Evolutionary conservation across 1,140 invertebrate genomes (phyloP), one percentile per base, ranked within the genome.

Genomic region (Olivierus martensii): DNA sequence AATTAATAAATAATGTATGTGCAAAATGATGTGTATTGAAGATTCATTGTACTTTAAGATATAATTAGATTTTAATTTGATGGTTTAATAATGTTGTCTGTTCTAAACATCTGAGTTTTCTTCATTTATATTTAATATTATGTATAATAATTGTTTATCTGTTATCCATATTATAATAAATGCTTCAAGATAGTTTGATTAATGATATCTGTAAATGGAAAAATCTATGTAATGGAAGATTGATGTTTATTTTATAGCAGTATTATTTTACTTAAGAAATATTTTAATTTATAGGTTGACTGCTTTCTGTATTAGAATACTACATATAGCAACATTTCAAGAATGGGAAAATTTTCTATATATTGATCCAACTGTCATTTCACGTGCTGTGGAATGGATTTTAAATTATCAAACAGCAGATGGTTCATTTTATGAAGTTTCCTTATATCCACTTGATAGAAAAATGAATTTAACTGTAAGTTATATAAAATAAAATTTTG

Each of bases 261-360:
- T 1, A 7, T 19, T 47, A 47, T 47, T 28, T 47, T 47, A n/a
- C 2, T 2, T 49, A n/a, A 42, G n/a, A n/a, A n/a, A n/a, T 21
- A 6, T 43, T 46, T 5, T 41, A 37, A 6, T 7, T 53, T 49
- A 9, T 17, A 56, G 87, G 87, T 64, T 91, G 37, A 91, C 88
- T 0, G 81, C 87, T 1, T 91, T 84, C 65, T 86, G 83, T 63
- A 80, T 83, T 0, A 75, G 84, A 53, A 77, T 88, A 17, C 82
- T 93, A 65, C 83, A 89, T 64, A 86, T 90, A 62, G 86, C 87
- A 0, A 87, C 82, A 34, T 91, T 90, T 66, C 59, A 62, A 47
- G 88, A 92, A 66, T 92, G 87, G 87, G 87, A 93, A 72, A 90
- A 90, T 67, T 89, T 80, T 62, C 78, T 93, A 14, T 91, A 85